These are phyloP conservation scores for Megalops atlanticus DNA, from an alignment of 2,113 vertebrate genomes.

Conservation along the genomic window DNA sequence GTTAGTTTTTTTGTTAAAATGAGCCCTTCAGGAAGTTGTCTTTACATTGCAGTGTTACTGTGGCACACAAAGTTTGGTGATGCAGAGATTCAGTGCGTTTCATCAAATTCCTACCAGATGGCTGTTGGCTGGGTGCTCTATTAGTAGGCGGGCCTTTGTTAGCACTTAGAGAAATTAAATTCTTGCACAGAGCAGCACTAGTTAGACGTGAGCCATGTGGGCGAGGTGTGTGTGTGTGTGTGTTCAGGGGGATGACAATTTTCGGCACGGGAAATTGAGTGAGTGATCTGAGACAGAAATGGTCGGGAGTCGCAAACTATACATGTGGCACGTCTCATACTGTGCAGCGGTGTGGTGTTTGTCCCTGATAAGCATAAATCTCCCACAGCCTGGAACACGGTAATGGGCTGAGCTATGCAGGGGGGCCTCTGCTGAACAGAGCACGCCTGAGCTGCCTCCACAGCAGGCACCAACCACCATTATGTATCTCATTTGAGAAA, in stretches of 20 bases:
- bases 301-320: not conserved
- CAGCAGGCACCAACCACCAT: not conserved
- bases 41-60: not conserved
- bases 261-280: not conserved
- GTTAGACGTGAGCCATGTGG: not conserved
- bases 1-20: too few relatives aligned
- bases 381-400: not conserved
- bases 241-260: not conserved
- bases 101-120: conserved; percentile 6
- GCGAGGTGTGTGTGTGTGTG: not conserved
- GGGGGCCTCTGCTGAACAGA: not conserved
- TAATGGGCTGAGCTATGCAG: not conserved
- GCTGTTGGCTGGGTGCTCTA: not conserved
- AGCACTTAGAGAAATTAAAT: conserved; percentile 9
- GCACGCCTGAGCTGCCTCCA: not conserved
- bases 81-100: not conserved
- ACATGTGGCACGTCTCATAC: not conserved
- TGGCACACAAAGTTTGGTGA: not conserved
- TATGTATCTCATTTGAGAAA: conserved; percentile 12
- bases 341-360: not conserved
- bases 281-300: not conserved
- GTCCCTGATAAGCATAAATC: conserved; percentile 9
- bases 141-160: not conserved
- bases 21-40: too few relatives aligned
- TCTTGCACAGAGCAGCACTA: not conserved